Evolutionary conservation across 2,797 vertebrate genomes (phyloP).

Genomic region (Malurus splendens): DNA sequence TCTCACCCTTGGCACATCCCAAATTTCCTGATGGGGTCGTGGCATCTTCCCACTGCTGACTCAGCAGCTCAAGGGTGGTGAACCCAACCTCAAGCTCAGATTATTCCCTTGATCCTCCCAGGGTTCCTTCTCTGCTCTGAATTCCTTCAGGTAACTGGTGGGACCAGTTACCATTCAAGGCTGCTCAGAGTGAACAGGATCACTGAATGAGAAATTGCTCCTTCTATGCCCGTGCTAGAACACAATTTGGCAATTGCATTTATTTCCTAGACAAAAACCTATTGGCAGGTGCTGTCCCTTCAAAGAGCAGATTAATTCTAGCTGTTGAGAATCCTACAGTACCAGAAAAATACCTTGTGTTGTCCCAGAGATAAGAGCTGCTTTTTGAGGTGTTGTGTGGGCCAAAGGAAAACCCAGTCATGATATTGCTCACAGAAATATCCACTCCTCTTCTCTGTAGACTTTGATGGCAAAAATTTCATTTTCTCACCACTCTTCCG

Average conservation of each 20-base stretch:
- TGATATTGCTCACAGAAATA: not conserved
- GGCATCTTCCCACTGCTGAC: not conserved
- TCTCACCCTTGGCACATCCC: not conserved
- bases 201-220: not conserved
- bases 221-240: not conserved
- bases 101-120: not conserved
- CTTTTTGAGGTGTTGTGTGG: not conserved
- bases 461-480: not conserved
- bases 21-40: not conserved
- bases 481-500: not conserved
- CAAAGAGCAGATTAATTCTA: not conserved
- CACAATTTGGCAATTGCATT: not conserved
- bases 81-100: not conserved
- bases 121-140: not conserved
- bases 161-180: not conserved
- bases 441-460: not conserved
- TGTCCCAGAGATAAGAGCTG: not conserved
- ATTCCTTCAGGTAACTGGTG: not conserved
- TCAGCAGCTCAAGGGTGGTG: not conserved
- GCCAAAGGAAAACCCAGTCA: not conserved
- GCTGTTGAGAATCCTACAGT: not conserved
- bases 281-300: not conserved
- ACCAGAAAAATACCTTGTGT: not conserved
- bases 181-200: not conserved
- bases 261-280: not conserved